Evolutionary conservation across 1,140 invertebrate genomes (phyloP).

Genomic region (Colletes latitarsis): DNA sequence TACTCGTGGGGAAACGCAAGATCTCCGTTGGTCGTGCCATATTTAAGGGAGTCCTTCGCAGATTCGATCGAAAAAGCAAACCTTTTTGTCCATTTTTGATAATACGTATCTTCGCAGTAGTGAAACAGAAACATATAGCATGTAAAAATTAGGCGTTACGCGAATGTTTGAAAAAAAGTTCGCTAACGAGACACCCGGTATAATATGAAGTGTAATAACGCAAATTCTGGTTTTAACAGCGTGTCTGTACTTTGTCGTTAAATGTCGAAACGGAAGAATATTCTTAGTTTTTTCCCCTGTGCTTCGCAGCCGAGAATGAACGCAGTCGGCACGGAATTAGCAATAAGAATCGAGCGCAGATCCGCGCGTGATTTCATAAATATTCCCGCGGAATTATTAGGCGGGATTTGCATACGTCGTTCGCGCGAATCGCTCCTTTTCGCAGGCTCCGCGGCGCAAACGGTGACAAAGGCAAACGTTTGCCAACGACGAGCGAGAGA

Average conservation of each 20-base stretch:
- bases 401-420: constrained; percentile 4
- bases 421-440: constrained; percentile 26
- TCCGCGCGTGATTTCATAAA: constrained; percentile 8
- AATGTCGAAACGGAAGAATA: neutral
- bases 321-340: neutral
- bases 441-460: neutral
- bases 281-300: neutral
- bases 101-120: too few species aligned
- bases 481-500: constrained; percentile 26
- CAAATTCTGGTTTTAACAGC: too few species aligned
- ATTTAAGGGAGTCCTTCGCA: too few species aligned
- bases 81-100: too few species aligned
- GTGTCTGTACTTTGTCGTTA: neutral
- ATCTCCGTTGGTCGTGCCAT: too few species aligned
- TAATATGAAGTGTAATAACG: too few species aligned
- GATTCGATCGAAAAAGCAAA: too few species aligned
- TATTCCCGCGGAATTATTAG: constrained; percentile 31
- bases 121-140: too few species aligned
- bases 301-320: neutral
- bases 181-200: too few species aligned
- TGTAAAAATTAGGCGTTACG: too few species aligned
- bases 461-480: constrained; percentile 14
- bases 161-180: too few species aligned
- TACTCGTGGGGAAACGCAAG: too few species aligned
- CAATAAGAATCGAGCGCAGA: constrained; percentile 4